Evolutionary conservation across 1,140 invertebrate genomes (phyloP).

Genomic region (Trigoniulus corallinus): DNA sequence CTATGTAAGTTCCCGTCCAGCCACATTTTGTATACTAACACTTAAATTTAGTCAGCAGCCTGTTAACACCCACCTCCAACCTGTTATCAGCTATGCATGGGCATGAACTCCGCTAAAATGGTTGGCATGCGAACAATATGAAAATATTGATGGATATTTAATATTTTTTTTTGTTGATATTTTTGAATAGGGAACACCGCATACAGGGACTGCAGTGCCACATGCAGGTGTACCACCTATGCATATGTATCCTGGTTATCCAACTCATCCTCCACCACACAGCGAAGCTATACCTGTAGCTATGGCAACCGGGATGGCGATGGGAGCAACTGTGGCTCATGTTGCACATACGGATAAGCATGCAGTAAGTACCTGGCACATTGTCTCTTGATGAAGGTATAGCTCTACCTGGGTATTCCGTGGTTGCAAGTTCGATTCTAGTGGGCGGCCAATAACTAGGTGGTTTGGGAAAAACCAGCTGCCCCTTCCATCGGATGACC

Average conservation of each 20-base stretch:
- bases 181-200: neutral
- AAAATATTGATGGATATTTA: neutral
- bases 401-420: too few species aligned
- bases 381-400: neutral
- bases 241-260: conserved; percentile 2
- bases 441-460: too few species aligned
- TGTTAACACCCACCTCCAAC: too few species aligned
- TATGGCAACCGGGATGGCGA: conserved; percentile 16
- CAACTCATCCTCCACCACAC: conserved; percentile 4
- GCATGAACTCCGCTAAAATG: too few species aligned
- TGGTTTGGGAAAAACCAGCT: too few species aligned
- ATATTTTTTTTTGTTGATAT: neutral
- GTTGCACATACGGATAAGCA: conserved; percentile 16
- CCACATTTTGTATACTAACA: too few species aligned
- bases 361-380: conserved; percentile 12
- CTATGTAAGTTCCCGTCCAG: too few species aligned
- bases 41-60: too few species aligned
- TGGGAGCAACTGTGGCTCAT: conserved; percentile 20
- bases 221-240: neutral
- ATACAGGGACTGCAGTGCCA: too few species aligned
- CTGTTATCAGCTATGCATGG: too few species aligned
- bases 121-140: neutral
- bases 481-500: too few species aligned
- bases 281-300: conserved; percentile 16
- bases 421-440: too few species aligned